These are phyloP conservation scores for Drosophila neocordata DNA, from an alignment of 1,140 invertebrate genomes.

Conservation along the genomic window DNA sequence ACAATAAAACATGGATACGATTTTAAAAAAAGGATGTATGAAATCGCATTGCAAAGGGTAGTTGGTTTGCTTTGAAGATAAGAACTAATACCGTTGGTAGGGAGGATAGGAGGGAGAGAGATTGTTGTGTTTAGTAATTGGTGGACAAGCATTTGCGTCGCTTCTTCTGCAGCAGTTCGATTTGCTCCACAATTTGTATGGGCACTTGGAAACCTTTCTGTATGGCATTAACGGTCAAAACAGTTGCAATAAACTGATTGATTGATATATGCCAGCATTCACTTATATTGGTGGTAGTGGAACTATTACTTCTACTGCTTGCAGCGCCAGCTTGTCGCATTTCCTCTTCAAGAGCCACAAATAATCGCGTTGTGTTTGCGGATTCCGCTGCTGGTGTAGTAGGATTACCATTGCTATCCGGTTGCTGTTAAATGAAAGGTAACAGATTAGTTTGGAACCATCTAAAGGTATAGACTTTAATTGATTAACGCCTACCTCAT, in stretches of 20 bases:
- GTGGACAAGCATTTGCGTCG: conserved; percentile 76
- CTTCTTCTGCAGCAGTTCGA: conserved; percentile 79
- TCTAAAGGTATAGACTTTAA: not conserved
- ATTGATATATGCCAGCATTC: conserved; percentile 80
- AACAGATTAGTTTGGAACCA: not conserved
- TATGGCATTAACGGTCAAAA: conserved; percentile 69
- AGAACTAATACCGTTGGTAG: conserved; percentile 2
- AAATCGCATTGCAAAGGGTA: conserved; percentile 60
- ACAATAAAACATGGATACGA: conserved; percentile 60
- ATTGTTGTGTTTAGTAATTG: conserved; percentile 46
- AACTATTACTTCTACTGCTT: conserved; percentile 52
- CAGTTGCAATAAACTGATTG: conserved; percentile 78
- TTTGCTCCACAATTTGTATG: conserved; percentile 70
- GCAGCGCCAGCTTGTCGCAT: conserved; percentile 51
- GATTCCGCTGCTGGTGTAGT: conserved; percentile 75
- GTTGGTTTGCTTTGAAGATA: conserved; percentile 32
- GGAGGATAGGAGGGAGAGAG: not conserved
- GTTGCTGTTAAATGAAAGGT: conserved; percentile 37
- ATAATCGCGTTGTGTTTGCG: conserved; percentile 62
- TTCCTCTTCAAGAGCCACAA: conserved; percentile 74
- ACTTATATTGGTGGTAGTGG: conserved; percentile 48
- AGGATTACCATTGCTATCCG: conserved; percentile 81
- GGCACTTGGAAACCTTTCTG: conserved; percentile 63
- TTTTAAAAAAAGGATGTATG: conserved; percentile 47
- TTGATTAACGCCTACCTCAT: conserved; percentile 57